A percentile compares a stretch with the other conserved stretches of the same genome.
Evolutionary conservation across 2,113 vertebrate genomes (phyloP).

Genomic region (Phylloscopus trochiloides): DNA sequence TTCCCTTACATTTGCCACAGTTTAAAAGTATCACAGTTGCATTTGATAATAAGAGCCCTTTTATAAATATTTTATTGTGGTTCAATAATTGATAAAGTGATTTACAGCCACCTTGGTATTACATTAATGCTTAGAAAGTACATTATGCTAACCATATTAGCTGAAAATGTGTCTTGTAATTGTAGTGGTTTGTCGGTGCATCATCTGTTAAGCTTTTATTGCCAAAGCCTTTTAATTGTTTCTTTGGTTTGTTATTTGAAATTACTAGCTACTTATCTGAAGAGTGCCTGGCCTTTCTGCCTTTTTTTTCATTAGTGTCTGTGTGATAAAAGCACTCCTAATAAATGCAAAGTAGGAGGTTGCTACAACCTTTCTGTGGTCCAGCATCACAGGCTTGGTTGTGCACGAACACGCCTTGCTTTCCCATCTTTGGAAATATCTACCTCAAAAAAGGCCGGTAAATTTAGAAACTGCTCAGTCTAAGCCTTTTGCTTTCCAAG

Average conservation of each 20-base stretch:
- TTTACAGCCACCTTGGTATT: slow-evolving; percentile 36
- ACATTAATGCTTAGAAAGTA: background rate
- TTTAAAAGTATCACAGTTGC: background rate
- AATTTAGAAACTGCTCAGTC: background rate
- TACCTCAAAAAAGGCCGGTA: background rate
- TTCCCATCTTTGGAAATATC: background rate
- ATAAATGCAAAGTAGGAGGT: background rate
- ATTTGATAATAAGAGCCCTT: slow-evolving; percentile 18
- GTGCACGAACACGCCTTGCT: background rate
- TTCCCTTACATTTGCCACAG: background rate
- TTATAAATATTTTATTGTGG: slow-evolving; percentile 47
- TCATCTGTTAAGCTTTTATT: slow-evolving; percentile 41
- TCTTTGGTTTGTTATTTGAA: slow-evolving; percentile 22
- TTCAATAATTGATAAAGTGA: slow-evolving; percentile 63
- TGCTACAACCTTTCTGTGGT: background rate
- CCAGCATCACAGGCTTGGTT: background rate
- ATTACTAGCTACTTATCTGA: background rate
- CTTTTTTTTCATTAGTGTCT: background rate
- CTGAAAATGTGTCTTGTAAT: slow-evolving; percentile 38
- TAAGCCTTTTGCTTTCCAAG: background rate
- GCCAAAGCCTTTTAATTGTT: slow-evolving; percentile 24
- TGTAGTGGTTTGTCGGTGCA: background rate
- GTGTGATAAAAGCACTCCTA: background rate
- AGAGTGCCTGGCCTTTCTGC: background rate
- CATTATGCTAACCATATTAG: slow-evolving; percentile 21